These are phyloP conservation scores for Syncerus caffer DNA, from an alignment of 2,797 vertebrate species.

Conservation along the genomic window DNA sequence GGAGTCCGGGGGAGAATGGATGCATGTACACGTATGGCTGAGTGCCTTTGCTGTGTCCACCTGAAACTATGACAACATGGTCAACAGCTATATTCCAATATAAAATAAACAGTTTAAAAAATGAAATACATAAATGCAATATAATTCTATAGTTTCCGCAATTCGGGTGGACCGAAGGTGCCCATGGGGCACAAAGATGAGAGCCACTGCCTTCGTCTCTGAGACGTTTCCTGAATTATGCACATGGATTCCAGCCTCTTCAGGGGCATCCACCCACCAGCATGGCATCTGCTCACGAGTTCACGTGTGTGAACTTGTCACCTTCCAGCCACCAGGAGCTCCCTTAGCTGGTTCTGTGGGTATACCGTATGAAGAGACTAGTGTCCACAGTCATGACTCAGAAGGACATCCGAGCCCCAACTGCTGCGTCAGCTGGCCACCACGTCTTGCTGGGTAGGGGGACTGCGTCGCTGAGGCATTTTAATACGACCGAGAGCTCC, in stretches of 20 bases:
- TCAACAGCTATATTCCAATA: background rate
- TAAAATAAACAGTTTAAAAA: background rate
- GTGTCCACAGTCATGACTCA: background rate
- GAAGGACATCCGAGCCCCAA: background rate
- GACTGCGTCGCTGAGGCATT: fast-evolving
- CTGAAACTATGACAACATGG: background rate
- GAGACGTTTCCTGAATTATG: background rate
- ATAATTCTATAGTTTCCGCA: background rate
- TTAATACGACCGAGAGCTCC: background rate
- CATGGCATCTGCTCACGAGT: background rate
- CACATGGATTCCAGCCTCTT: background rate
- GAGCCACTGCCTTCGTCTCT: background rate
- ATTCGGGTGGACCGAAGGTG: background rate
- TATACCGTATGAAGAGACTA: fast-evolving
- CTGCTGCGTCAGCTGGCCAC: too few species aligned
- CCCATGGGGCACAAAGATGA: background rate
- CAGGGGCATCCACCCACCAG: background rate
- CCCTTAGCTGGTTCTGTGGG: background rate
- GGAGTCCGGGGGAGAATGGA: background rate
- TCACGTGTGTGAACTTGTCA: background rate
- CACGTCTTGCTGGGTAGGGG: background rate
- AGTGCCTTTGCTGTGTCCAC: background rate
- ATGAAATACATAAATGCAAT: background rate
- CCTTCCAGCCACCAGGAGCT: background rate
- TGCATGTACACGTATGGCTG: background rate